These are phyloP conservation scores for Merodon equestris DNA, from an alignment of 2,888 invertebrate genomes.

Conservation along the genomic window DNA sequence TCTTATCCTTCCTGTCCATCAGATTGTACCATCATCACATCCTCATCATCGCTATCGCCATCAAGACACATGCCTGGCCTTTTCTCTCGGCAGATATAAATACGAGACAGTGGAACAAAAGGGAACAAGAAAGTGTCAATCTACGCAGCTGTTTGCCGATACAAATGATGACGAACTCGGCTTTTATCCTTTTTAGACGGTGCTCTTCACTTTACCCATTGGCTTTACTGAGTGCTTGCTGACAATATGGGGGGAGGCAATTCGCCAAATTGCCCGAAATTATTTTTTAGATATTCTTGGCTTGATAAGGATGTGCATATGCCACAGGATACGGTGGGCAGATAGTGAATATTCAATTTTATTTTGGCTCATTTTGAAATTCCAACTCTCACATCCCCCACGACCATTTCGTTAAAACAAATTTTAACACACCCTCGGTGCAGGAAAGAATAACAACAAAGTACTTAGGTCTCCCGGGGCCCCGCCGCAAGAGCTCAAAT, in stretches of 20 bases:
- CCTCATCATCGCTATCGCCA: slow-evolving; percentile 11
- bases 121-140: slow-evolving; percentile 29
- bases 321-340: too few relatives aligned
- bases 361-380: too few relatives aligned
- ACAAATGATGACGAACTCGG: slow-evolving; percentile 60
- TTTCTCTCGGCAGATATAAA: slow-evolving; percentile 10
- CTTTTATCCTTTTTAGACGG: slow-evolving; percentile 54
- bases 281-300: not conserved
- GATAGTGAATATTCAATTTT: slow-evolving; percentile 2
- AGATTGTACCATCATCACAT: slow-evolving; percentile 57
- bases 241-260: too few relatives aligned
- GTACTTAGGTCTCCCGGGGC: too few relatives aligned
- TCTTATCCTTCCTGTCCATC: slow-evolving; percentile 60
- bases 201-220: slow-evolving; percentile 18
- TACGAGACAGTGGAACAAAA: slow-evolving; percentile 1
- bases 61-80: slow-evolving; percentile 2
- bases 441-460: too few relatives aligned
- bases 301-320: too few relatives aligned
- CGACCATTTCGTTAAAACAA: too few relatives aligned
- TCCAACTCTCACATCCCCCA: too few relatives aligned
- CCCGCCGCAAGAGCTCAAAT: too few relatives aligned
- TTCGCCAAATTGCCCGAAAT: not conserved
- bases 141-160: slow-evolving; percentile 58
- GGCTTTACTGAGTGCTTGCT: slow-evolving; percentile 17
- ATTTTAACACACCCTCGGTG: slow-evolving; percentile 1